Base-by-base conservation (phyloP, 2,113 vertebrate species). In the Hippocampus mohnikei region DNA sequence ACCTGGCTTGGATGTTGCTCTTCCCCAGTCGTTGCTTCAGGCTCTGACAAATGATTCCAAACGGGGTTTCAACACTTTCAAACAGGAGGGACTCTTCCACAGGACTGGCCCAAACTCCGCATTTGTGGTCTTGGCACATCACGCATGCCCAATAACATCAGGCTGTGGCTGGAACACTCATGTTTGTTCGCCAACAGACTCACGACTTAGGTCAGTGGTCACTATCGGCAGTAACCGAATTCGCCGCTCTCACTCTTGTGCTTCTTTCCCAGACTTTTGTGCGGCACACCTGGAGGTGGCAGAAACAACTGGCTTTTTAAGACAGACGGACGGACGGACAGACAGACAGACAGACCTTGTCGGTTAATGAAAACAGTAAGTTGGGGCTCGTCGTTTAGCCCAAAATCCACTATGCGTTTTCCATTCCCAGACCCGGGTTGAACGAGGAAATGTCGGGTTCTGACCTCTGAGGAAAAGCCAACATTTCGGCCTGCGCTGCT, bases 11-110 rank as follows among this genome's bases (percentile, higher is more conserved):
- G 84, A 99, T 98, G 91, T 98, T 99, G 84, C 96, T 95, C 85
- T 97, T 98, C 21, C 97, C 97, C 70, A 98, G 93, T 8, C 97
- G 95, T 74, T 98, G 97, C 82, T 98, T 98, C 84, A 99, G 90
- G 89, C 96, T 98, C 97, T 98, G 92, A 66, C 4, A 68, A 52
- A 59, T 67, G 41, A 52, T 76, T 75, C 53, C 18, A 33, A 67
- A 48, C 6, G 2, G 0, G 1, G 20, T 62, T n/a, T 40, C 16
- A 65, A 65, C 2, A 42, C 63, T 65, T 42, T 25, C 21, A n/a
- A 55, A 25, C 15, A 1, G 20, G 37, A n/a, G 11, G 21, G 33
- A 37, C 5, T 37, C 21, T 53, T 21, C 1, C 8, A 23, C 11
- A 53, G 52, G 5, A 53, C 56, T 27, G 56, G 13, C 11, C 56